phyloP scores from a whole-genome alignment of 2,797 vertebrate species.

The Bradypus variegatus region DNA sequence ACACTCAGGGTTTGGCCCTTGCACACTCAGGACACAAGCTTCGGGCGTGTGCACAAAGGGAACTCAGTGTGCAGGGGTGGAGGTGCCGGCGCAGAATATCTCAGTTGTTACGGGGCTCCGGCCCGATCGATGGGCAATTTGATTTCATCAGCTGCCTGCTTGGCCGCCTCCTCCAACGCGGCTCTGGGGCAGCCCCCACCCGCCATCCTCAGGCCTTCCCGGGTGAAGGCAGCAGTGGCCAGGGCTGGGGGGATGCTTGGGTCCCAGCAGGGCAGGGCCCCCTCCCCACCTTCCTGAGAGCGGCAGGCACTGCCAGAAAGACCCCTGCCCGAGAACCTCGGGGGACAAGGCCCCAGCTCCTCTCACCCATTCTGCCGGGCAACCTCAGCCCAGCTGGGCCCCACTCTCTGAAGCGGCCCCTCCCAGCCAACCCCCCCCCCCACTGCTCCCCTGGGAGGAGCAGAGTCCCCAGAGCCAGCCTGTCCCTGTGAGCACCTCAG shows the following conservation, averaged over 20 bases:
- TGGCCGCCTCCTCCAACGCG: constrained; percentile 47
- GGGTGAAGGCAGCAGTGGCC: background rate
- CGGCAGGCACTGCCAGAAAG: background rate
- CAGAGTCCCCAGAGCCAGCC: background rate
- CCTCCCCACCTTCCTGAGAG: background rate
- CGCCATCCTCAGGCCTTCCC: background rate
- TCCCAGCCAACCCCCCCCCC: background rate
- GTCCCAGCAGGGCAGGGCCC: background rate
- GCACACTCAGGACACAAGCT: background rate
- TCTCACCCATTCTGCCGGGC: background rate
- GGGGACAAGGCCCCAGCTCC: background rate
- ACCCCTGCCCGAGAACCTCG: background rate
- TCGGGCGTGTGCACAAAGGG: constrained; percentile 46
- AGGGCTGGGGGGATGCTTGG: no score
- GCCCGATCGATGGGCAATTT: constrained; percentile 77
- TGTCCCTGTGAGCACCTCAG: background rate
- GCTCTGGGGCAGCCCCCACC: background rate
- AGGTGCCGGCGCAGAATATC: constrained; percentile 64
- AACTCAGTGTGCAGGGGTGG: constrained; percentile 2
- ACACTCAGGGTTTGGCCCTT: no score
- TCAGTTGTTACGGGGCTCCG: constrained; percentile 68
- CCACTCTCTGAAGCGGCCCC: no score
- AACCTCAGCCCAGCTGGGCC: background rate
- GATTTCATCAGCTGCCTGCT: constrained; percentile 72
- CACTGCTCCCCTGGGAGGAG: background rate